Evolutionary conservation across 1,140 invertebrate species (phyloP).

Genomic region (Drosophila triauraria): DNA sequence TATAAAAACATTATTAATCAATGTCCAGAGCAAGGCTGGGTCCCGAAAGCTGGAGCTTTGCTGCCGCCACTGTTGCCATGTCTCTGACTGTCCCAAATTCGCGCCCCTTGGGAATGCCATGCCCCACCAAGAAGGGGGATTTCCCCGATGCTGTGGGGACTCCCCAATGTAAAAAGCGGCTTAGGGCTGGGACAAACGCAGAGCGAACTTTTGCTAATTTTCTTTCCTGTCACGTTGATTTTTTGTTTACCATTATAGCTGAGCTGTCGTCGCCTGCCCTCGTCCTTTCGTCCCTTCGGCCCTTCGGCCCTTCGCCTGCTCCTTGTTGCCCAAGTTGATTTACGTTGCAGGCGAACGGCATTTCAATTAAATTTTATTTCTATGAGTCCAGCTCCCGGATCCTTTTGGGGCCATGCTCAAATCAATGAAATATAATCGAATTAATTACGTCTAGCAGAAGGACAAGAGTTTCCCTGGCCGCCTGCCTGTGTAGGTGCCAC

Average conservation of each 20-base stretch:
- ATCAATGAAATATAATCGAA: slow-evolving; percentile 85
- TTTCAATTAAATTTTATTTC: slow-evolving; percentile 84
- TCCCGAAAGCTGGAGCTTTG: slow-evolving; percentile 14
- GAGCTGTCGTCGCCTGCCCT: slow-evolving; percentile 69
- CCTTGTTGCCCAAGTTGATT: slow-evolving; percentile 67
- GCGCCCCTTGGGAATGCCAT: slow-evolving; percentile 61
- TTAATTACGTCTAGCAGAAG: slow-evolving; percentile 77
- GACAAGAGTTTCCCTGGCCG: slow-evolving; percentile 9
- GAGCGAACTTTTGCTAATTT: slow-evolving; percentile 80
- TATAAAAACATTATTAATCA: slow-evolving; percentile 82
- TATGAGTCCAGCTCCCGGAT: slow-evolving; percentile 51
- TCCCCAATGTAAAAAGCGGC: slow-evolving; percentile 69
- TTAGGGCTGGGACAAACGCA: slow-evolving; percentile 54
- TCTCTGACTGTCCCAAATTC: slow-evolving; percentile 61
- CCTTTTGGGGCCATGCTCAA: slow-evolving; percentile 50
- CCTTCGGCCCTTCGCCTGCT: neutral
- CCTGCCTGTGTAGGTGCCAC: slow-evolving; percentile 52
- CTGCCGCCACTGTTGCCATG: slow-evolving; percentile 57
- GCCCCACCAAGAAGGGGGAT: slow-evolving; percentile 7
- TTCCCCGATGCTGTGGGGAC: slow-evolving; percentile 11
- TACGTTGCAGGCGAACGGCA: slow-evolving; percentile 75
- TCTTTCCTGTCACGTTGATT: slow-evolving; percentile 84
- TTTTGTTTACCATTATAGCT: slow-evolving; percentile 83
- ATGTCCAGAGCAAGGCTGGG: slow-evolving; percentile 64
- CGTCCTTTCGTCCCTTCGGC: neutral